These are phyloP conservation scores for Eurystomus glaucurus DNA, from an alignment of 2,797 vertebrate species.

Conservation along the genomic window DNA sequence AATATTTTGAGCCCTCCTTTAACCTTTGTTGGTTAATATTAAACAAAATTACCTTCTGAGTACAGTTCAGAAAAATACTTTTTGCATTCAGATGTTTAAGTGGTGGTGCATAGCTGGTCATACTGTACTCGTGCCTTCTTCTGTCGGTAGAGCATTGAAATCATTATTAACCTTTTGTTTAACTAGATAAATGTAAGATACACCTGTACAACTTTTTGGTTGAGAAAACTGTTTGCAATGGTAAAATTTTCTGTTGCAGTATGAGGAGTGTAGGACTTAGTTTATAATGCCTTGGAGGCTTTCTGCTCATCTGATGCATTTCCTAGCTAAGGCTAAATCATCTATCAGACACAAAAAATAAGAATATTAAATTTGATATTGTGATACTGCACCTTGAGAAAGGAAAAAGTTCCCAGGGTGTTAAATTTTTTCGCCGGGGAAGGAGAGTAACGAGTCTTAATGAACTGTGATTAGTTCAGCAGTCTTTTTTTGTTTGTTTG, in stretches of 20 bases:
- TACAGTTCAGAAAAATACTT: background rate
- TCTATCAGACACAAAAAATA: background rate
- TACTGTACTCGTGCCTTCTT: background rate
- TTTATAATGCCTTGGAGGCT: background rate
- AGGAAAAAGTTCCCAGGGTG: background rate
- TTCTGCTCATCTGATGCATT: fast-evolving
- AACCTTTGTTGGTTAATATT: background rate
- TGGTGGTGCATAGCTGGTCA: background rate
- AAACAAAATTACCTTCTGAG: background rate
- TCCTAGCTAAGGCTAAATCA: background rate
- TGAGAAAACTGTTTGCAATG: background rate
- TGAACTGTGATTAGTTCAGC: background rate
- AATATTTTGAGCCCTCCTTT: background rate
- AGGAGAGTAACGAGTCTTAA: background rate
- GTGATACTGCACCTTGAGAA: background rate
- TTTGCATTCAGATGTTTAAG: background rate
- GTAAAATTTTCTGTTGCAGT: background rate
- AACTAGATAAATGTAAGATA: background rate
- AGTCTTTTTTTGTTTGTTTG: background rate
- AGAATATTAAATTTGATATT: background rate
- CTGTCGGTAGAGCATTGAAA: background rate
- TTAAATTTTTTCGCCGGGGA: background rate
- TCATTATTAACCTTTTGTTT: background rate
- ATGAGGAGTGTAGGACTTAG: background rate
- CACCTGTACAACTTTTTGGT: background rate